Evolutionary conservation across 1,140 invertebrate species (phyloP).

Genomic region (Rhagoletis pomonella): DNA sequence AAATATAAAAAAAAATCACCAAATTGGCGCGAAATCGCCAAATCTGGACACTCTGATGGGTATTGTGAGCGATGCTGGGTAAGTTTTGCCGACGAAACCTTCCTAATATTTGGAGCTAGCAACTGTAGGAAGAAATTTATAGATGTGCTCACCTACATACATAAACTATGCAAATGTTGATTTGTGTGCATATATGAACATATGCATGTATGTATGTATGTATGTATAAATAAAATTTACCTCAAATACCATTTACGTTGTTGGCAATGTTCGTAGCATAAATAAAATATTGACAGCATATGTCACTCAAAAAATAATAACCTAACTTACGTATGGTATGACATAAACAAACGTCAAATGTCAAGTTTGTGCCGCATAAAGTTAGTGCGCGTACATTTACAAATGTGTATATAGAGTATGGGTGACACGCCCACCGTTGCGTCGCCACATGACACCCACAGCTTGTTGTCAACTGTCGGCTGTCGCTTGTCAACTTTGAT

Average conservation of each 20-base stretch:
- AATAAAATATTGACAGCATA: conserved; percentile 54
- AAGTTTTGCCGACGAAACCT: too few relatives aligned
- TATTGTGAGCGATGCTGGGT: too few relatives aligned
- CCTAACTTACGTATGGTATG: conserved; percentile 39
- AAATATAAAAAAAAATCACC: too few relatives aligned
- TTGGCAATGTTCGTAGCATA: not conserved
- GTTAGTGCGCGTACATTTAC: not conserved
- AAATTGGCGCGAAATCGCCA: too few relatives aligned
- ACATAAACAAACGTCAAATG: conserved; percentile 49
- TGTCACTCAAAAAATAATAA: conserved; percentile 54
- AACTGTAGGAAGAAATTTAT: too few relatives aligned
- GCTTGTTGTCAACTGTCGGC: conserved; percentile 49
- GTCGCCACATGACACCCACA: conserved; percentile 32
- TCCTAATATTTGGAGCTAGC: too few relatives aligned
- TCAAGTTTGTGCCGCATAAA: conserved; percentile 8
- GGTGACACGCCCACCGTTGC: not conserved
- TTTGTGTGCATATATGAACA: not conserved
- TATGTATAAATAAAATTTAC: not conserved
- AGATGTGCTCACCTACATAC: not conserved
- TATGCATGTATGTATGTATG: not conserved
- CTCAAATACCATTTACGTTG: not conserved
- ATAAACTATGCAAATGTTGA: not conserved
- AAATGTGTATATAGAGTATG: not conserved
- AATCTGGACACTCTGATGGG: too few relatives aligned
- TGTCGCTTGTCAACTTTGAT: conserved; percentile 44